A percentile compares a stretch with the other conserved stretches of the same genome.
Evolutionary conservation across 2,888 invertebrate genomes (phyloP).

Genomic region (Standfussiana lucernea): DNA sequence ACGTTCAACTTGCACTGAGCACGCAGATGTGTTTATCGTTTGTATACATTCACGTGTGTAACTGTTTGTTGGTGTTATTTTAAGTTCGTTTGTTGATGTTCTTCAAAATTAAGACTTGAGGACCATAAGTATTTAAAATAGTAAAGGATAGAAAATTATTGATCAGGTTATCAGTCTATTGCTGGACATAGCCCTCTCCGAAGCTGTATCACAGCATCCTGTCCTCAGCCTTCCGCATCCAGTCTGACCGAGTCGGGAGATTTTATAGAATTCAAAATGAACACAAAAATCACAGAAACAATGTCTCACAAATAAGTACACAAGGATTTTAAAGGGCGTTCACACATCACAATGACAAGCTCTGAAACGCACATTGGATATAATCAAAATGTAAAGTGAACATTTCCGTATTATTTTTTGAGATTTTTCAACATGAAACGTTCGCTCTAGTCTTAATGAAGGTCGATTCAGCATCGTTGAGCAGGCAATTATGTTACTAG

Average conservation of each 20-base stretch:
- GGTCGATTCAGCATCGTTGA: conserved; percentile 59
- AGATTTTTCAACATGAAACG: conserved; percentile 65
- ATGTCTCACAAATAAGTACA: conserved; percentile 38
- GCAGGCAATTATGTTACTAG: conserved; percentile 50
- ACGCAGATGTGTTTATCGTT: neutral
- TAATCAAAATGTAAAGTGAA: conserved; percentile 52
- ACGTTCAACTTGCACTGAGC: neutral
- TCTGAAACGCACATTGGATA: conserved; percentile 55
- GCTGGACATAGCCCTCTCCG: neutral
- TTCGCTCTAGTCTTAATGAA: conserved; percentile 73
- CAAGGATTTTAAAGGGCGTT: conserved; percentile 6
- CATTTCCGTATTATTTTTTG: conserved; percentile 65
- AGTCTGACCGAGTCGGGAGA: neutral
- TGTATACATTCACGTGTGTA: neutral
- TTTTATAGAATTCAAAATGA: neutral
- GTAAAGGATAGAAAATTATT: neutral
- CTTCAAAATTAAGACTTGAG: neutral
- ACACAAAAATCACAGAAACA: neutral
- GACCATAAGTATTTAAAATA: neutral
- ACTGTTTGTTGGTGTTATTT: neutral
- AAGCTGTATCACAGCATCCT: neutral
- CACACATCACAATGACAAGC: conserved; percentile 42
- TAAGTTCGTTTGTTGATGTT: neutral
- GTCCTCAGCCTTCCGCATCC: neutral
- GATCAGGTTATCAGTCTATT: neutral